Base-by-base conservation (phyloP, 2,797 vertebrate species). In the Danionella dracula region DNA sequence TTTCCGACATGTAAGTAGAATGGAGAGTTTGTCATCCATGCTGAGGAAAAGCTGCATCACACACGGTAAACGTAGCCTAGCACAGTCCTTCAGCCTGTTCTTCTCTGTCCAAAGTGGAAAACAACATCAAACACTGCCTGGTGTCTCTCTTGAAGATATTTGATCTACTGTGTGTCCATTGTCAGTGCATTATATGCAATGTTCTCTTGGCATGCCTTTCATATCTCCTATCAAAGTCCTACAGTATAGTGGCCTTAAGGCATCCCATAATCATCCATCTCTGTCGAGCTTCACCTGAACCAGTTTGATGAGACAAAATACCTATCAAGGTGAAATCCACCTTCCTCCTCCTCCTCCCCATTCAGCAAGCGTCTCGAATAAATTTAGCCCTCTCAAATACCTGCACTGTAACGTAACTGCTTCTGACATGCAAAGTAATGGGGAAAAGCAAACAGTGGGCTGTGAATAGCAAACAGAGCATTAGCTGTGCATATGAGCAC, bases 301-400 rank as follows among this genome's bases (percentile, higher is more conserved):
- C 49, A 53, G 61, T 56, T 61, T 74, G 60, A 76, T 66, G 60
- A 67, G 68, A 68, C 51, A 35, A 62, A 65, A 72, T 60, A 21
- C 37, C 48, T 21, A 63, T 77, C 66, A 72, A 75, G 72, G 70
- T 70, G 72, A 72, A 63, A 44, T 53, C 27, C n/a, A n/a, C 23
- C 23, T 27, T 6, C 23, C 23, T 27, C 42, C 4, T 21, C 32
- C 23, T 15, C 37, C 38, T 50, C 46, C 37, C 8, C 23, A 32
- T 48, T 67, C 55, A 23, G 4, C 5, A 10, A 62, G 55, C 68
- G 40, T 59, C 59, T 40, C 6, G 40, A 70, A 62, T 54, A 44
- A 68, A 68, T 67, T 44, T 63, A 41, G 42, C 54, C 41, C 27
- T 13, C 6, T 34, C 10, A 15, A 56, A 72, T 16, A 41, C 23